phyloP scores from a whole-genome alignment of 2,888 invertebrate genomes.

The Cosmia trapezina region DNA sequence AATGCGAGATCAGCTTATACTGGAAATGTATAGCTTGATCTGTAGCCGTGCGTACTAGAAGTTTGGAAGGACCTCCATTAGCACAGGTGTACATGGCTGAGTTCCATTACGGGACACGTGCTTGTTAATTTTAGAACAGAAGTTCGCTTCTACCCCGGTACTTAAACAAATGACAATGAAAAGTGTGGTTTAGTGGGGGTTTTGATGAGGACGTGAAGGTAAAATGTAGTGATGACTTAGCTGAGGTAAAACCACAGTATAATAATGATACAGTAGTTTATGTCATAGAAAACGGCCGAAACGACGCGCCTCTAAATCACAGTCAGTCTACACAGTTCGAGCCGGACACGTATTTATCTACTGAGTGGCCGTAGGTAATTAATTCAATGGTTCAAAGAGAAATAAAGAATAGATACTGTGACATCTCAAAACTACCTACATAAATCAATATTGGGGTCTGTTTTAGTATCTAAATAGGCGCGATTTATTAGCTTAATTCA shows the following conservation, averaged over 20 bases:
- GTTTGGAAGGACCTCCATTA: conserved; percentile 60
- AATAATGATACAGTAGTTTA: no score
- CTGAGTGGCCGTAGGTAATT: no score
- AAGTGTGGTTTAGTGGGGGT: conserved; percentile 2
- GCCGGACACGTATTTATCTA: no score
- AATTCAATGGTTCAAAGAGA: no score
- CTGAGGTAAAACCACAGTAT: not conserved
- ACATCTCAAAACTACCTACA: not conserved
- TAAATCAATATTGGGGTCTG: not conserved
- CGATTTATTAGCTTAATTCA: not conserved
- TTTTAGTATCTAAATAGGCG: not conserved
- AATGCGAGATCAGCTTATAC: no score
- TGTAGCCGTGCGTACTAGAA: no score
- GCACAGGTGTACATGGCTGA: conserved; percentile 59
- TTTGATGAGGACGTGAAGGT: conserved; percentile 17
- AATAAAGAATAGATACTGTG: not conserved
- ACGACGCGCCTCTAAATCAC: no score
- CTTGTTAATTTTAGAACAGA: conserved; percentile 49
- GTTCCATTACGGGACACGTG: conserved; percentile 58
- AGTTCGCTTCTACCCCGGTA: conserved; percentile 20
- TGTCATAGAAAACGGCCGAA: no score
- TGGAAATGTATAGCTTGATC: no score
- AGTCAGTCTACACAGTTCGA: no score
- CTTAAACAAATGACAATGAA: conserved; percentile 29
- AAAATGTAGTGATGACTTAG: not conserved